Evolutionary conservation across 2,113 vertebrate species (phyloP).

Genomic region (Equus przewalskii): DNA sequence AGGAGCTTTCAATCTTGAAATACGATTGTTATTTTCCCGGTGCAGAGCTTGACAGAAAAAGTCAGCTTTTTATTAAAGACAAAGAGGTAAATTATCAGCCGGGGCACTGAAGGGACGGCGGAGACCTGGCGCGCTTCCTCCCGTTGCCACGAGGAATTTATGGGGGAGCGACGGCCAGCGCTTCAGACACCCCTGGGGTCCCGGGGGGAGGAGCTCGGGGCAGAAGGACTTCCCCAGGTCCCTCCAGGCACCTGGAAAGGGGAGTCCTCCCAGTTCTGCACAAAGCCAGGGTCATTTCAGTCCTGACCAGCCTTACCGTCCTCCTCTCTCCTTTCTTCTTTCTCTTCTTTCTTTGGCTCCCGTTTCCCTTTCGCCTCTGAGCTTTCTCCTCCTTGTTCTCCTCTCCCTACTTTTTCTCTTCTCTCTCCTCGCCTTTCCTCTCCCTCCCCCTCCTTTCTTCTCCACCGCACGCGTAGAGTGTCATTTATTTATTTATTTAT

Average conservation of each 20-base stretch:
- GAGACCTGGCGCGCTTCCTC: slow-evolving; percentile 86
- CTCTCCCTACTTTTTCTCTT: slow-evolving; percentile 26
- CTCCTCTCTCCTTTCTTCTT: slow-evolving; percentile 59
- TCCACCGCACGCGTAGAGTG: slow-evolving; percentile 80
- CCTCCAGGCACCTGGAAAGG: slow-evolving; percentile 64
- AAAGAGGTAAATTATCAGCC: slow-evolving; percentile 89
- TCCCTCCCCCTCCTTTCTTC: slow-evolving; percentile 59
- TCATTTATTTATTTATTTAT: slow-evolving; percentile 85
- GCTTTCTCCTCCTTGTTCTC: slow-evolving; percentile 10
- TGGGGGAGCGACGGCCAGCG: slow-evolving; percentile 87
- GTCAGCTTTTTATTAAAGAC: slow-evolving; percentile 85
- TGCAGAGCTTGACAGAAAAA: slow-evolving; percentile 75
- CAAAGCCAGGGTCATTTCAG: slow-evolving; percentile 64
- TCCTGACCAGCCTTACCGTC: slow-evolving; percentile 13
- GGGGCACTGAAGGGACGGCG: slow-evolving; percentile 82
- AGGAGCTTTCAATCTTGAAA: slow-evolving; percentile 78
- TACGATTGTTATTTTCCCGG: slow-evolving; percentile 74
- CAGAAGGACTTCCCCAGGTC: slow-evolving; percentile 65
- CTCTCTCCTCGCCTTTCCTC: not conserved
- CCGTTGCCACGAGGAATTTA: slow-evolving; percentile 86
- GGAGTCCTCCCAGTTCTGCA: slow-evolving; percentile 30
- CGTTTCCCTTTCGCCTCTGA: not conserved
- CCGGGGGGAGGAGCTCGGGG: slow-evolving; percentile 70
- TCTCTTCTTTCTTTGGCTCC: slow-evolving; percentile 46
- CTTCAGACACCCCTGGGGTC: slow-evolving; percentile 80